Evolutionary conservation across 2,797 vertebrate species (phyloP), one percentile per base, ranked within the genome.

Genomic region (Siniperca undulata): DNA sequence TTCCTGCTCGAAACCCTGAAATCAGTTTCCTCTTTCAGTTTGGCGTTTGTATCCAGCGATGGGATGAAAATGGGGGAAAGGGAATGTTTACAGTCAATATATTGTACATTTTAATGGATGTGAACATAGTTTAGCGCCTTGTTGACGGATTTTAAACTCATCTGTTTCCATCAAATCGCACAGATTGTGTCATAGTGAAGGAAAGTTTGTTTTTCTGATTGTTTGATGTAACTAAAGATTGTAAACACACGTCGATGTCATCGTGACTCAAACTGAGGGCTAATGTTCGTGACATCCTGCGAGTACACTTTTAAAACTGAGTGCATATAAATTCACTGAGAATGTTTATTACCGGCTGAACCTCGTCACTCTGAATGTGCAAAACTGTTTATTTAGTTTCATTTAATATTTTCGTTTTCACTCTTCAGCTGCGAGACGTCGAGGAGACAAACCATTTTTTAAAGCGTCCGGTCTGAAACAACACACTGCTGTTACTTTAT

Each of bases 201-300:
- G 53, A 20, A 40, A 3, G 58, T 40, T 58, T 69, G 38, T 38
- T 60, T 38, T 46, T 10, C 5, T 27, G 30, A 24, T 44, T 62
- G 36, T 60, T 42, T 34, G 46, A 20, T 46, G 71, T 83, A 30
- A 60, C 70, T 79, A 8, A 55, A 79, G 79, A 74, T 86, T 86
- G 84, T 91, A 60, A 72, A 56, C 27, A 48, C 56, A 16, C n/a
- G 42, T 30, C 27, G 77, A 80, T 50, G 72, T 89, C 42, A n/a
- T 53, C 7, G 20, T 67, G 65, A 78, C 66, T 71, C 17, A 64
- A 44, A 74, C 78, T 7, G 89, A 93, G 90, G 91, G 89, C 87
- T 91, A 81, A 79, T 5, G 46, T 70, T 77, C 46, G 6, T 34
- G 3, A 19, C 27, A 24, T 34, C 46, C 50, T 74, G 38, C 69